phyloP scores from a whole-genome alignment of 2,888 invertebrate genomes.

The Candidula unifasciata region DNA sequence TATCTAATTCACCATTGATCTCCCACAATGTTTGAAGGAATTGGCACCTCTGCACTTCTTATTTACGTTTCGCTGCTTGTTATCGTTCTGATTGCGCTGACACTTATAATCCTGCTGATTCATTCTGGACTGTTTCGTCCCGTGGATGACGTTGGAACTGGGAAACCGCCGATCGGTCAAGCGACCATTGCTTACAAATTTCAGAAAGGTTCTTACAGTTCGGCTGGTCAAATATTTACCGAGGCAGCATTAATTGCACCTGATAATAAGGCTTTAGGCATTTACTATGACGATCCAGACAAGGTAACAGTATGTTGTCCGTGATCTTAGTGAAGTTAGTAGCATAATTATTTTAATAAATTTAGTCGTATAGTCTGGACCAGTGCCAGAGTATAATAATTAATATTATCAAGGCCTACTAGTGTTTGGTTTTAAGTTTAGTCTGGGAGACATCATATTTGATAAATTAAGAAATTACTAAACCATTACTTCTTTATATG shows the following conservation, averaged over 20 bases:
- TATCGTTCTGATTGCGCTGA: conserved; percentile 62
- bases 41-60: conserved; percentile 30
- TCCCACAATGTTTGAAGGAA: conserved; percentile 39
- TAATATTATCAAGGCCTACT: too few species aligned
- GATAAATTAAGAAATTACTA: too few species aligned
- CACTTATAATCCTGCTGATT: conserved; percentile 68
- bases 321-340: too few species aligned
- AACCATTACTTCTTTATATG: too few species aligned
- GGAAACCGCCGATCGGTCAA: conserved; percentile 74
- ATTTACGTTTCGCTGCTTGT: conserved; percentile 34
- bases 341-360: too few species aligned
- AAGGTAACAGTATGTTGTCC: conserved; percentile 70
- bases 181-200: conserved; percentile 78
- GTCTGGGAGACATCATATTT: too few species aligned
- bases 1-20: not conserved
- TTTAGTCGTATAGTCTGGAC: too few species aligned
- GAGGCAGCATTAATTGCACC: conserved; percentile 77
- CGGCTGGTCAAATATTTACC: conserved; percentile 77
- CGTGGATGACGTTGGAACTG: conserved; percentile 75
- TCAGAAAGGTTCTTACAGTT: conserved; percentile 78
- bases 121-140: conserved; percentile 75
- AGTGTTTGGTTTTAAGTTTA: too few species aligned
- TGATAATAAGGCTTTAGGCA: conserved; percentile 74
- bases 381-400: too few species aligned
- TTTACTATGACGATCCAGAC: conserved; percentile 79